Conservation (phyloP, 2,113 vertebrate genomes). For the Maccullochella peelii region DNA sequence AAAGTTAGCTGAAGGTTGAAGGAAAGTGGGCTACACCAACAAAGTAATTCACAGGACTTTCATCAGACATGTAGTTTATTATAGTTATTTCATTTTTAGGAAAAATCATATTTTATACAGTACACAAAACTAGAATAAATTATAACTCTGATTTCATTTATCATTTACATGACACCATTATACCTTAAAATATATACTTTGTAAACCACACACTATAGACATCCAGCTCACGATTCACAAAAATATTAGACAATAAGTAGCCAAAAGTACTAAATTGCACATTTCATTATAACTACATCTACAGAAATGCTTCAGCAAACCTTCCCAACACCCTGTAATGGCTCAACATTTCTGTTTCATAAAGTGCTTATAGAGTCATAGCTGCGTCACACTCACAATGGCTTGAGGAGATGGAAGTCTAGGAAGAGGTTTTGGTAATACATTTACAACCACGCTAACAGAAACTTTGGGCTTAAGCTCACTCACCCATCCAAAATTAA, state of each 20-base stretch:
- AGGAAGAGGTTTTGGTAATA: background rate
- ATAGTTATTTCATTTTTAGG: slow-evolving; percentile 38
- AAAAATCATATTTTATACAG: slow-evolving; percentile 36
- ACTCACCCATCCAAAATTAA: background rate
- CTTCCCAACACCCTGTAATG: slow-evolving; percentile 48
- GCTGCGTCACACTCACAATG: slow-evolving; percentile 44
- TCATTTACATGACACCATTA: slow-evolving; percentile 40
- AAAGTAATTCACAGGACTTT: background rate
- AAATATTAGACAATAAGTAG: slow-evolving; percentile 25
- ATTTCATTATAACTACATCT: slow-evolving; percentile 24
- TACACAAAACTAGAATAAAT: slow-evolving; percentile 51
- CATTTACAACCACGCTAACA: background rate
- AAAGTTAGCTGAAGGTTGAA: too few species aligned
- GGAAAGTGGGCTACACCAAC: background rate
- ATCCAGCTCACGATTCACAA: slow-evolving; percentile 32
- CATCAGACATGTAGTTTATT: slow-evolving; percentile 22
- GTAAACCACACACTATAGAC: slow-evolving; percentile 40
- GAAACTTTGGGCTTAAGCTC: slow-evolving; percentile 11
- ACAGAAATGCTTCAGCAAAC: slow-evolving; percentile 41
- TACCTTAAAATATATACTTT: slow-evolving; percentile 61
- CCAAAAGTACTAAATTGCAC: slow-evolving; percentile 35
- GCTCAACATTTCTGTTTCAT: slow-evolving; percentile 48
- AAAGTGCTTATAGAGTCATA: slow-evolving; percentile 72
- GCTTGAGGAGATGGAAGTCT: slow-evolving; percentile 15
- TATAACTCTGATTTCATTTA: slow-evolving; percentile 46